Evolutionary conservation across 1,140 invertebrate species (phyloP).

Genomic region (Hetaerina americana): DNA sequence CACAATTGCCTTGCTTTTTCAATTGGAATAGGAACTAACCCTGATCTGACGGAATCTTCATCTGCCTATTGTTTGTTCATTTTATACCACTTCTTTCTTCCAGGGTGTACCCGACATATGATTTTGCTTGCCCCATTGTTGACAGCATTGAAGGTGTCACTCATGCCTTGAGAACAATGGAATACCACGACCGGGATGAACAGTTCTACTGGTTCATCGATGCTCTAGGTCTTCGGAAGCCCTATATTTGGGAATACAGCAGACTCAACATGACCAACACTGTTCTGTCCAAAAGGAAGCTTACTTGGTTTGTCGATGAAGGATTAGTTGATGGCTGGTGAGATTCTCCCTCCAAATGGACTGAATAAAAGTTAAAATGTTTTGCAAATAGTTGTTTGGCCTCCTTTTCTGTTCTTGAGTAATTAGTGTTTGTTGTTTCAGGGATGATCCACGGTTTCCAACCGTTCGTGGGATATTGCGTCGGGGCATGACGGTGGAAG

Average conservation of each 20-base stretch:
- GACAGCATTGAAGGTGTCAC: constrained; percentile 95
- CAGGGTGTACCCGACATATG: constrained; percentile 98
- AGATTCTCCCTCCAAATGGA: constrained; percentile 20
- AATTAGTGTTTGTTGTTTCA: constrained; percentile 24
- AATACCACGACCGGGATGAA: constrained; percentile 95
- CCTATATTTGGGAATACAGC: constrained; percentile 92
- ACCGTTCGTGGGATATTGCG: constrained; percentile 93
- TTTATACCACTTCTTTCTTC: constrained; percentile 25
- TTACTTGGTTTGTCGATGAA: constrained; percentile 95
- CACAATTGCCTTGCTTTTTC: constrained; percentile 10
- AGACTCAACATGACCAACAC: constrained; percentile 95
- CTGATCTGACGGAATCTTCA: no score
- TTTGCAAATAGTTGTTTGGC: background rate
- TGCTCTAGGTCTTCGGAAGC: constrained; percentile 71
- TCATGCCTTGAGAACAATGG: constrained; percentile 92
- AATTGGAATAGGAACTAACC: constrained; percentile 9
- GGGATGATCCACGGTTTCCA: constrained; percentile 97
- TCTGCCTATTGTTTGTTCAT: constrained; percentile 12
- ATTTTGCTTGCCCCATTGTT: constrained; percentile 99
- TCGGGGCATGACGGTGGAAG: constrained; percentile 94
- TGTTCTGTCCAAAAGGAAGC: constrained; percentile 90
- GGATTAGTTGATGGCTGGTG: constrained; percentile 92
- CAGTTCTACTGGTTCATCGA: constrained; percentile 97
- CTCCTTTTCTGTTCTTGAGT: background rate
- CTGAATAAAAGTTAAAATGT: background rate